phyloP scores from a whole-genome alignment of 1,140 invertebrate genomes.

The Schlechtendalia chinensis region DNA sequence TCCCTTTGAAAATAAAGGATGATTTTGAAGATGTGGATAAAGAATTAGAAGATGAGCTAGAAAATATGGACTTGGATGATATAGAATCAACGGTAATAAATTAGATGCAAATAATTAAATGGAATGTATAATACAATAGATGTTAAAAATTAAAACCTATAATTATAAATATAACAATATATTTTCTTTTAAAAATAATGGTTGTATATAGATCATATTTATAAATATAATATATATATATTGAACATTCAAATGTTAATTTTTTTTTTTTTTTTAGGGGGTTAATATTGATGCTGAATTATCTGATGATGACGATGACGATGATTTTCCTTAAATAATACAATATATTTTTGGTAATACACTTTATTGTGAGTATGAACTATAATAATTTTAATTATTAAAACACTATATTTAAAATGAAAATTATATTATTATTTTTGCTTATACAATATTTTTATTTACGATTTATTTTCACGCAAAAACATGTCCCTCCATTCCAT shows the following conservation, averaged over 20 bases:
- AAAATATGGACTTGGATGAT: slow-evolving; percentile 54
- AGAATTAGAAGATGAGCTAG: slow-evolving; percentile 54
- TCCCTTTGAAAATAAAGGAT: slow-evolving; percentile 19
- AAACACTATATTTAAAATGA: slow-evolving; percentile 5
- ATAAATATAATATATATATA: too few species aligned
- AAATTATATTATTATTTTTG: slow-evolving; percentile 9
- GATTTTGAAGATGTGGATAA: slow-evolving; percentile 51
- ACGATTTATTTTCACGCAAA: slow-evolving; percentile 22
- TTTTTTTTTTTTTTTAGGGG: slow-evolving; percentile 15
- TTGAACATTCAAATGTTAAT: not conserved
- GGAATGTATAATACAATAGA: not conserved
- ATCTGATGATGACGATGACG: slow-evolving; percentile 36
- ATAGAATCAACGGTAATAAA: slow-evolving; percentile 53
- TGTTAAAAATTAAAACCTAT: too few species aligned
- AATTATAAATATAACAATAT: too few species aligned
- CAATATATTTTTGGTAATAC: not conserved
- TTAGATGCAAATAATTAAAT: not conserved
- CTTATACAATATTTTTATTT: slow-evolving; percentile 28
- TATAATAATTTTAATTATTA: not conserved
- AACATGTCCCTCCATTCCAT: slow-evolving; percentile 19
- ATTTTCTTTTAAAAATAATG: too few species aligned
- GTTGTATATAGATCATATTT: too few species aligned
- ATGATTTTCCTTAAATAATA: slow-evolving; percentile 13
- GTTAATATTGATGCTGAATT: slow-evolving; percentile 38
- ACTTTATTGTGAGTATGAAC: not conserved